Conservation (phyloP, 2,797 vertebrate species). For the Picus viridis region DNA sequence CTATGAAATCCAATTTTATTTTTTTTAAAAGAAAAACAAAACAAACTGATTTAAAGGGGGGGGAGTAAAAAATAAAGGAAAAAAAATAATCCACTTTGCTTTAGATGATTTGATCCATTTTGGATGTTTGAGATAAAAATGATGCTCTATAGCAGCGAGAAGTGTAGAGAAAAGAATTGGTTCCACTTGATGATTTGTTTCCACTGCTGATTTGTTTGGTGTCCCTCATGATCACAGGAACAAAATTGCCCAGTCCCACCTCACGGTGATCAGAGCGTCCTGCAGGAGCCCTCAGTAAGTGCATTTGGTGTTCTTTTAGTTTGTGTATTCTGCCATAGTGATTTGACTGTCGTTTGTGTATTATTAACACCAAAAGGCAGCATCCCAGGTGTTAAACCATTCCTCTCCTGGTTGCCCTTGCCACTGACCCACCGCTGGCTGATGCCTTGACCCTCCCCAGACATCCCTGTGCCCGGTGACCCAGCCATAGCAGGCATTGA, state of each 20-base stretch:
- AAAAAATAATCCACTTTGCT: background rate
- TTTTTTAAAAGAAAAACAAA: background rate
- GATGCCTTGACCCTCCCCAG: background rate
- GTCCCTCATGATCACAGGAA: background rate
- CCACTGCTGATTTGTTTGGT: background rate
- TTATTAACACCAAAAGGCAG: background rate
- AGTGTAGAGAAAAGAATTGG: background rate
- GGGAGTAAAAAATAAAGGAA: background rate
- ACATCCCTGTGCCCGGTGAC: background rate
- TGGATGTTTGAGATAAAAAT: background rate
- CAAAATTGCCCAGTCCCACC: background rate
- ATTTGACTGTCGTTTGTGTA: background rate
- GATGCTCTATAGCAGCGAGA: conserved; percentile 23
- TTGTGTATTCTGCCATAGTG: background rate
- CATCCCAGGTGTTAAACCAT: background rate
- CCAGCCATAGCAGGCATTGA: conserved; percentile 2
- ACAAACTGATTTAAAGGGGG: conserved; percentile 6
- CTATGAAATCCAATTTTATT: conserved; percentile 64
- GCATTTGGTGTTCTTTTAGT: background rate
- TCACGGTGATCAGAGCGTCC: fast-evolving
- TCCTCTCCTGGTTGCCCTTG: background rate
- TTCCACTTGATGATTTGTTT: background rate
- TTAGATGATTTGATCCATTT: background rate
- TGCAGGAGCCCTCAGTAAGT: background rate
- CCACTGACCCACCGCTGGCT: background rate